Percentiles rank a stretch among this genome's conserved stretches.
These are phyloP conservation scores for Drosophila affinis DNA, from an alignment of 2,888 invertebrate genomes.

Conservation along the genomic window DNA sequence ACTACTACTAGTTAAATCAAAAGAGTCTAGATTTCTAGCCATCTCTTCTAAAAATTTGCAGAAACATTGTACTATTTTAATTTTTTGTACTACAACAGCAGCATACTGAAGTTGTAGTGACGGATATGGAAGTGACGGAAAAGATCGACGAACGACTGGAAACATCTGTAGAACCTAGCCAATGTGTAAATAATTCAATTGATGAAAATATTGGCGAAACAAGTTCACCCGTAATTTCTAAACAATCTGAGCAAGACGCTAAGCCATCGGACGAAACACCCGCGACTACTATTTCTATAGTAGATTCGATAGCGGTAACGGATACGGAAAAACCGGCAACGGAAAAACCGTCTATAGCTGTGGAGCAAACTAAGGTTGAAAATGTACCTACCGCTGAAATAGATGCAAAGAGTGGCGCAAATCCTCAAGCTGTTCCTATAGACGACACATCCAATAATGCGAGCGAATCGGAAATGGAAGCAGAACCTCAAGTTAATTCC, in stretches of 20 bases:
- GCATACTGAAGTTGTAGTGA: conserved; percentile 14
- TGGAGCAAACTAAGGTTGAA: background rate
- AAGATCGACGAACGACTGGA: background rate
- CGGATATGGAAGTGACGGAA: background rate
- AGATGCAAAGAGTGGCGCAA: background rate
- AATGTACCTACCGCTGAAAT: background rate
- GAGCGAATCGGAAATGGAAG: background rate
- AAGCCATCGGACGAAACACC: background rate
- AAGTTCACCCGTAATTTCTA: background rate
- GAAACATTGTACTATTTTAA: background rate
- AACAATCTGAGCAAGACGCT: background rate
- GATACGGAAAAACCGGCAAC: conserved; percentile 31
- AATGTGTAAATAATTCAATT: background rate
- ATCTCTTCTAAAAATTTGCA: background rate
- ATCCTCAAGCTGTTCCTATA: background rate
- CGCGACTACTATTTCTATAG: background rate
- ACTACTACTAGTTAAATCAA: background rate
- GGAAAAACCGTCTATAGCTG: conserved; percentile 7
- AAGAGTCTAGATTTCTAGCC: background rate
- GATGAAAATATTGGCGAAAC: background rate
- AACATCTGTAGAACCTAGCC: background rate
- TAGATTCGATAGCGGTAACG: conserved; percentile 8
- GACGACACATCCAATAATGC: background rate
- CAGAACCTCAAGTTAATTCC: conserved; percentile 1
- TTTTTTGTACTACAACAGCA: conserved; percentile 9